Base-by-base conservation (phyloP, 2,888 invertebrate species). In the Microctonus aethiopoides region DNA sequence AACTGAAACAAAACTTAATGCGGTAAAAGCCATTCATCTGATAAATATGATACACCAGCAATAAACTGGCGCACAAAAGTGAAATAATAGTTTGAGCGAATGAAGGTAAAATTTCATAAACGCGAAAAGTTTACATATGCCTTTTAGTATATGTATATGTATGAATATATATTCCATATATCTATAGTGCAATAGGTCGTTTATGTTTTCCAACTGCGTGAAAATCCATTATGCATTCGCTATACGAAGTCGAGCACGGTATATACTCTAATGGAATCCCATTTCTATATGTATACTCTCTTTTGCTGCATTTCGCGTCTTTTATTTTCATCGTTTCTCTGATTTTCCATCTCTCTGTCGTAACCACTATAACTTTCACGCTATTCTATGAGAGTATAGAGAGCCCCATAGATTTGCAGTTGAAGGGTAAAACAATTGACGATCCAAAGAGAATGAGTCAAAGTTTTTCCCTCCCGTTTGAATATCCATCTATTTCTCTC, bases 211-310 rank as follows among this genome's bases (percentile, higher is more conserved):
- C 24, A 29, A 66, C 62, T 68, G 71, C 71, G 72, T 72, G 72
- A 67, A 74, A 76, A 74, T 74, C 76, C 73, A 76, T 76, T 74
- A 76, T 73, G 72, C 72, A 74, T 72, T 73, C 64, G 72, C 69
- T 66, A 74, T 57, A 57, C 57, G 16, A 68, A 76, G 70, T 73
- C 63, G 56, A 66, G 51, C 57, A 32, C 56, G 32, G 16, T 69
- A 57, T 63, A 29, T 29, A 69, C 72, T 68, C 70, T 74, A 76
- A 74, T 74, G 72, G 74, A 74, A 67, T 71, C n/a, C n/a, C 68
- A 51, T 67, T 61, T 66, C 36, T 62, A 61, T 66, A 57, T 29
- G n/a, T 6, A 1, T 13, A 13, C 52, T 36, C 36, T 51, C 68
- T 71, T 29, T 39, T 61, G 39, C 67, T 71, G 60, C 59, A 24